Evolutionary conservation across 2,113 vertebrate species (phyloP), one percentile per base, ranked within the genome.

Genomic region (Ciconia boyciana): DNA sequence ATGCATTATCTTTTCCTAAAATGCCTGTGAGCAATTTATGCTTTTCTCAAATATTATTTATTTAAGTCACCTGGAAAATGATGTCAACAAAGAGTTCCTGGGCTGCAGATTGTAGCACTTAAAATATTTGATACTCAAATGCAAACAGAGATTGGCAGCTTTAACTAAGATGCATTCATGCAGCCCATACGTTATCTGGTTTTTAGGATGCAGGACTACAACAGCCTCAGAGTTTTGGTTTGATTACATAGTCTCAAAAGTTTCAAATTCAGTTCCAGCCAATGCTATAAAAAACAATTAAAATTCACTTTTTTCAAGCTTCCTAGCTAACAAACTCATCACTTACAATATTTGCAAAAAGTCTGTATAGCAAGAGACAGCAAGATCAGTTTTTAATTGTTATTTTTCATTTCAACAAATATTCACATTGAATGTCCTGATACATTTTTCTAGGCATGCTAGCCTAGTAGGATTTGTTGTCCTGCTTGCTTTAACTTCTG

Each of bases 131-230:
- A 64, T 89, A 60, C 7, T 43, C 19, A 62, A 51, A 87, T 72
- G 31, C 44, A 84, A 87, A 46, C 2, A 70, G 17, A 79, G 14
- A 15, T 79, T 44, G 24, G 18, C 16, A 52, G 11, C 36, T 68
- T 75, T 64, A 57, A 68, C 17, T 20, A 55, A 43, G 17, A 12
- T 66, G 11, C 10, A 89, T 64, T 55, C n/a, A 43, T n/a, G 13
- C 1, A 25, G 17, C 11, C 28, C 21, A 52, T 24, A 16, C 11
- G 16, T 46, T 65, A 43, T 26, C 34, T 39, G 11, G 0, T 18
- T 62, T 93, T 69, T n/a, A 87, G 31, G 9, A 62, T 66, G 13
- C 13, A 84, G 31, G 39, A 64, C 13, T 29, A 4, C 44, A 54
- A 39, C 3, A 43, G 11, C 7, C 19, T 77, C 7, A 65, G 34